phyloP scores from a whole-genome alignment of 2,113 vertebrate genomes.

The Variabilichromis moorii region DNA sequence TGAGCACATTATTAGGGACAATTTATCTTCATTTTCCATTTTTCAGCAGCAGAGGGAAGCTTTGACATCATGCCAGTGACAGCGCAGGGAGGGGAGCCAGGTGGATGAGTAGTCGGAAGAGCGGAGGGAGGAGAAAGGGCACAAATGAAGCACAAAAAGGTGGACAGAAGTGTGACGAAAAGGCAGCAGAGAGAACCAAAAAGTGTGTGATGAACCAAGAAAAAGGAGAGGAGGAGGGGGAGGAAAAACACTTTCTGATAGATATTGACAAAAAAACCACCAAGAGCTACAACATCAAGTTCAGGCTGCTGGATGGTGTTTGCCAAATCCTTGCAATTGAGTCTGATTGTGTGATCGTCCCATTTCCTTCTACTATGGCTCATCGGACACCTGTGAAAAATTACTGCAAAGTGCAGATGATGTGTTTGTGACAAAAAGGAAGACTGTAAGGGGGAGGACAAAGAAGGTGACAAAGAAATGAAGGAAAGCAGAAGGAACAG shows the following conservation, averaged over 20 bases:
- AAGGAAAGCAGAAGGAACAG: background rate
- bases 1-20: slow-evolving; percentile 20
- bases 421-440: background rate
- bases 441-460: background rate
- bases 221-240: background rate
- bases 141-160: background rate
- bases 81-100: background rate
- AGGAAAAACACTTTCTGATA: background rate
- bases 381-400: slow-evolving; percentile 16
- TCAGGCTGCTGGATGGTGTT: background rate
- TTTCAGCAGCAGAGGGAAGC: slow-evolving; percentile 4
- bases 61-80: slow-evolving; percentile 13
- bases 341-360: slow-evolving; percentile 1
- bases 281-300: background rate
- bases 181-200: background rate
- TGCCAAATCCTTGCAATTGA: background rate
- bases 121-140: background rate
- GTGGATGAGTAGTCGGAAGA: background rate
- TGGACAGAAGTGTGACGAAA: background rate
- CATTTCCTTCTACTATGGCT: background rate
- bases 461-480: background rate
- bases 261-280: background rate
- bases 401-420: background rate
- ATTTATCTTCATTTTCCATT: slow-evolving; percentile 44
- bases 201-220: background rate